phyloP scores from a whole-genome alignment of 2,797 vertebrate species.

The Clamator glandarius region DNA sequence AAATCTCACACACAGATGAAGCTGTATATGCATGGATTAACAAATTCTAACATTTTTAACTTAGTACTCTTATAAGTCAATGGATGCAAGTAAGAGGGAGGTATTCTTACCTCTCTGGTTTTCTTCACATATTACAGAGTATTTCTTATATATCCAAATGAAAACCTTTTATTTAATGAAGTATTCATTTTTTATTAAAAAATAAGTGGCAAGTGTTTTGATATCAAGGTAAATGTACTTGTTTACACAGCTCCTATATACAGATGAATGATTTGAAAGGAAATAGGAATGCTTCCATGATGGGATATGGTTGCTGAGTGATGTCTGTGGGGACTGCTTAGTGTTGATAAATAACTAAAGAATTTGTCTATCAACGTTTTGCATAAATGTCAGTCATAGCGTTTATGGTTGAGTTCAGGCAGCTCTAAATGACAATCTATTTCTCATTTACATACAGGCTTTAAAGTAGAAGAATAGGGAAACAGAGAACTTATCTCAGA shows the following conservation, averaged over 20 bases:
- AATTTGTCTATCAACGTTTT: constrained; percentile 63
- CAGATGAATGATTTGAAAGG: constrained; percentile 53
- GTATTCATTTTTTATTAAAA: not conserved
- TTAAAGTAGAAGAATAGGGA: constrained; percentile 4
- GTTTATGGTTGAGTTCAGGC: not conserved
- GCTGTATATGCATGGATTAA: not conserved
- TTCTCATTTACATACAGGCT: constrained; percentile 12
- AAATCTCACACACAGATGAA: not conserved
- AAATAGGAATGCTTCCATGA: constrained; percentile 40
- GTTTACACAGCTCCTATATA: constrained; percentile 46
- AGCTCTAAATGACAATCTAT: constrained; percentile 32
- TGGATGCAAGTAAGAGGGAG: not conserved
- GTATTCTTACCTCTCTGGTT: not conserved
- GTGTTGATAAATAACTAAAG: constrained; percentile 62
- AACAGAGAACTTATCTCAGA: constrained; percentile 19
- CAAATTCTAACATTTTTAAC: not conserved
- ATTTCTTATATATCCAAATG: not conserved
- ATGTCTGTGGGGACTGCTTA: constrained; percentile 44
- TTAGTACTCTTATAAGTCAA: not conserved
- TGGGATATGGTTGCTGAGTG: constrained; percentile 49
- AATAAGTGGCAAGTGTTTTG: not conserved
- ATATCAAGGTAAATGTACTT: constrained; percentile 55
- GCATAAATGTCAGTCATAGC: constrained; percentile 23
- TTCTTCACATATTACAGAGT: not conserved
- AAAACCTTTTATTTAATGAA: constrained; percentile 10